Evolutionary conservation across 92 coral and sea anemone genomes (phyloP), one percentile per base, ranked within the genome.

Genomic region (Porites divaricata): DNA sequence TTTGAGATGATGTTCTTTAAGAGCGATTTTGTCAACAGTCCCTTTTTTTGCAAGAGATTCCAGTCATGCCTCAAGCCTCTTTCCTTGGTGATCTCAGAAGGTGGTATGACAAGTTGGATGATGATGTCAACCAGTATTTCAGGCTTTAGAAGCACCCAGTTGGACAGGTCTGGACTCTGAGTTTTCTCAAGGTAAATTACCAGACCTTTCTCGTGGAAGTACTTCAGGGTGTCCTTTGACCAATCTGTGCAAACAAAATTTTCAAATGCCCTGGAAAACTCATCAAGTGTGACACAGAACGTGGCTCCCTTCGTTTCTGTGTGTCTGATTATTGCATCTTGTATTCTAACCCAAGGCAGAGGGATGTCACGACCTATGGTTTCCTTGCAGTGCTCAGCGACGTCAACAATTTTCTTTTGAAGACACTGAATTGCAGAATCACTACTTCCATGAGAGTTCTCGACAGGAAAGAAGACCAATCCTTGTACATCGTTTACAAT

Each of bases 191-290:
- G 35, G 74, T 83, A 87, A 49, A 90, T 83, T 1, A 90, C 70
- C 58, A 90, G 85, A 1, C 93, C 93, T 56, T 78, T 79, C 24
- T 75, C 81, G 20, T 90, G 91, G 63, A 90, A 90, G 62, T 90
- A 90, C 64, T 87, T 66, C 41, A 90, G 53, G 48, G 81, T 72
- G 9, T 70, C 89, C 7, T 74, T n/a, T 9, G 88, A 56, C 67
- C 81, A 83, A n/a, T 57, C 23, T 8, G 8, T 14, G 28, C 17
- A 24, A 72, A 71, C 13, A 63, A 57, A 1, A 8, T 71, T 8
- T 6, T 48, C 69, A 25, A 71, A 22, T 15, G 20, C 22, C 0
- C 7, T 0, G 56, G 63, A 59, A 63, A 90, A 74, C n/a, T 90
- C 83, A 11, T 66, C 65, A 9, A 90, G 65, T 52, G 77, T 73